phyloP scores from a whole-genome alignment of 2,888 invertebrate species.

The Ophion ventricosus region DNA sequence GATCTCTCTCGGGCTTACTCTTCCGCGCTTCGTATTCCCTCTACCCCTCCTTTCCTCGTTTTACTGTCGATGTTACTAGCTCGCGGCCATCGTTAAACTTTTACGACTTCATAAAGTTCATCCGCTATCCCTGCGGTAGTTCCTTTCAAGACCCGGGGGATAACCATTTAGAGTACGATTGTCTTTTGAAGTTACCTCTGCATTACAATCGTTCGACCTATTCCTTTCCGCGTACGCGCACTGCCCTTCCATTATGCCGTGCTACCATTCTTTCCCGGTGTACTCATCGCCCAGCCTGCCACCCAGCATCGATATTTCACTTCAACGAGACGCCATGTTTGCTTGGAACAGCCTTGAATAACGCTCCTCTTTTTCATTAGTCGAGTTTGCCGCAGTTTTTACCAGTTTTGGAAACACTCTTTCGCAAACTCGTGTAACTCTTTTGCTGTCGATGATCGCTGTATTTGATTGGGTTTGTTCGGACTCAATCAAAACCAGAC shows the following conservation, averaged over 20 bases:
- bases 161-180: slow-evolving; percentile 60
- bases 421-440: no score
- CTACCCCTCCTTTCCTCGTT: slow-evolving; percentile 5
- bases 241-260: neutral
- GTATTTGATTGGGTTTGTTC: no score
- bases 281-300: slow-evolving; percentile 22
- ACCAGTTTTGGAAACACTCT: no score
- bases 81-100: slow-evolving; percentile 67
- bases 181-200: slow-evolving; percentile 61
- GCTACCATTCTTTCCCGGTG: slow-evolving; percentile 4
- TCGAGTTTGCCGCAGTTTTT: no score
- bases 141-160: slow-evolving; percentile 49
- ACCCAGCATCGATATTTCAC: slow-evolving; percentile 18
- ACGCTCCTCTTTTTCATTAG: no score
- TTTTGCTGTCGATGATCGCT: no score
- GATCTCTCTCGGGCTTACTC: neutral
- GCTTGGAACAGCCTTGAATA: neutral
- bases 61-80: slow-evolving; percentile 51
- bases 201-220: slow-evolving; percentile 61
- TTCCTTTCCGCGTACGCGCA: slow-evolving; percentile 26
- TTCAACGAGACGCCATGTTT: neutral
- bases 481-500: no score
- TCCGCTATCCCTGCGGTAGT: slow-evolving; percentile 35
- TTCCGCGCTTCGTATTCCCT: neutral
- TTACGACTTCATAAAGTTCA: slow-evolving; percentile 69